These are phyloP conservation scores for Acrocephalus arundinaceus DNA, from an alignment of 2,113 vertebrate species.

Conservation along the genomic window DNA sequence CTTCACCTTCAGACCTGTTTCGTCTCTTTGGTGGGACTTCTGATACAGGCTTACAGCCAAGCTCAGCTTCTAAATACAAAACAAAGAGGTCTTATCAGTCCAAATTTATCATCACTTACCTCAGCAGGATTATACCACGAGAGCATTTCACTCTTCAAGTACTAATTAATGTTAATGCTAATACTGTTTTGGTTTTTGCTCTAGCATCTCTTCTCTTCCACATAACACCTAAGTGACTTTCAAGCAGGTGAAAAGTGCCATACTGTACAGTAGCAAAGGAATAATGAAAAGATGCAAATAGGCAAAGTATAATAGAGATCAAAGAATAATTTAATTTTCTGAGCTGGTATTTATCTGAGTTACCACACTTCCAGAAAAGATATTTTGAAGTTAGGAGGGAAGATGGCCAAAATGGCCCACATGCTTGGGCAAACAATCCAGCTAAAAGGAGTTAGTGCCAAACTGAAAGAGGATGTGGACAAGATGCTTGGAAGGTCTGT, in stretches of 20 bases:
- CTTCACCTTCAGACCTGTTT: background rate
- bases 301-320: background rate
- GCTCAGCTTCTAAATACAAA: slow-evolving; percentile 12
- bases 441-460: background rate
- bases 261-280: background rate
- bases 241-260: background rate
- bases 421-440: background rate
- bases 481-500: background rate
- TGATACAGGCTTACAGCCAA: background rate
- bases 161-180: background rate
- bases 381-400: background rate
- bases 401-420: background rate
- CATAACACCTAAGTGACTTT: background rate
- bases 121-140: background rate
- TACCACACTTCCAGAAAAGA: background rate
- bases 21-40: background rate
- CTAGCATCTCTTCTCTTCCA: background rate
- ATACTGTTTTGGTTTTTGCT: background rate
- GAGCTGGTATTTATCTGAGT: background rate
- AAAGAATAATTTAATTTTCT: background rate
- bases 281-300: background rate
- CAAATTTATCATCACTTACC: slow-evolving; percentile 21
- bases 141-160: background rate
- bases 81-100: background rate
- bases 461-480: background rate